A percentile compares a stretch with the other conserved stretches of the same genome.
phyloP scores from a whole-genome alignment of 2,113 vertebrate species.

The Nerophis lumbriciformis region DNA sequence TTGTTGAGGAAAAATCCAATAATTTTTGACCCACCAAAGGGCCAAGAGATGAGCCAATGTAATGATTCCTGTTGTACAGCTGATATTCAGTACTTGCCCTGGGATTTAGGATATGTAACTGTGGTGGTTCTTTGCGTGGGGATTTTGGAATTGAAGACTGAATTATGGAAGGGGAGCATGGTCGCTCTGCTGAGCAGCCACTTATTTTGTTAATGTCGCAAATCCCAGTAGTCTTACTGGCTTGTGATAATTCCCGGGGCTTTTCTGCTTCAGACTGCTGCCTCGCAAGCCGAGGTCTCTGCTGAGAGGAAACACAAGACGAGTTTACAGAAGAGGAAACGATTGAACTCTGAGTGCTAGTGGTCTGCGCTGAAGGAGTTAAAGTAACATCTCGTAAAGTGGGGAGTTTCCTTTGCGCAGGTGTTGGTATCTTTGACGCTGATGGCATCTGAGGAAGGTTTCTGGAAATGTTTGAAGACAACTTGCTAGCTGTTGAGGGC shows the following conservation, averaged over 20 bases:
- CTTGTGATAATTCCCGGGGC: slow-evolving; percentile 28
- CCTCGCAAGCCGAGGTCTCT: slow-evolving; percentile 46
- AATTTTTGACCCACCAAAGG: slow-evolving; percentile 42
- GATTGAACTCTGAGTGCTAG: slow-evolving; percentile 3
- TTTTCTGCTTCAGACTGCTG: slow-evolving; percentile 55
- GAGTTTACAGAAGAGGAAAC: slow-evolving; percentile 5
- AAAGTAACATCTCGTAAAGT: slow-evolving; percentile 15
- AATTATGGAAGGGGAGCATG: background rate
- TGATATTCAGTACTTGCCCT: slow-evolving; percentile 19
- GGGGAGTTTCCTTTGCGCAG: slow-evolving; percentile 39
- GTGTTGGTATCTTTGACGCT: slow-evolving; percentile 46
- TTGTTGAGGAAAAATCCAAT: slow-evolving; percentile 58
- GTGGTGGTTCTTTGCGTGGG: slow-evolving; percentile 21
- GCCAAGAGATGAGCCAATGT: slow-evolving; percentile 14
- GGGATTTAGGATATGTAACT: slow-evolving; percentile 58
- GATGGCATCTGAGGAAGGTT: slow-evolving; percentile 33
- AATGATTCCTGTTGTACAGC: slow-evolving; percentile 39
- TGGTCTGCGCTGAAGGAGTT: background rate
- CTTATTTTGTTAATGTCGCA: slow-evolving; percentile 10
- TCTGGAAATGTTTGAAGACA: slow-evolving; percentile 24
- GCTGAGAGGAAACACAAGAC: slow-evolving; percentile 14
- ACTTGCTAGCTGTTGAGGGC: slow-evolving; percentile 11
- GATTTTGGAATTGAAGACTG: slow-evolving; percentile 10
- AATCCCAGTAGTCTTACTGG: slow-evolving; percentile 12
- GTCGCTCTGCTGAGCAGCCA: slow-evolving; percentile 12